Base-by-base conservation (phyloP, 2,113 vertebrate species). In the Nycticorax nycticorax region DNA sequence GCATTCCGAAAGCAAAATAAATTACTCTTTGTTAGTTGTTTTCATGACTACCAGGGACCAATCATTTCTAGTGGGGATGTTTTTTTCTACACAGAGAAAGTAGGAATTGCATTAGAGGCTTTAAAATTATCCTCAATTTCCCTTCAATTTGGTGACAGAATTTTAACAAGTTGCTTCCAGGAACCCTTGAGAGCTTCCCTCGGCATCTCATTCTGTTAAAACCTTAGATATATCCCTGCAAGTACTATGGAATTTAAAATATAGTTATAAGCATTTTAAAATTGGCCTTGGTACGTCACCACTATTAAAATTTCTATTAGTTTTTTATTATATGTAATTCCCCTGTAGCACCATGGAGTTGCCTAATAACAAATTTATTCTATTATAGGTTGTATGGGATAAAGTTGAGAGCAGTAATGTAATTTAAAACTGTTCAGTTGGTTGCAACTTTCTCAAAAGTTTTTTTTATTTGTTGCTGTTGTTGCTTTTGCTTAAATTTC, bases 81-180 rank as follows among this genome's bases (percentile, higher is more conserved):
- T 56, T 90, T 89, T 85, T 85, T 43, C 85, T 73, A 62, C 30
- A 26, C 26, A 50, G 82, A 92, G 28, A 81, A 89, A 83, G 63
- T 27, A 94, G 23, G 35, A 92, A 83, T 95, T 90, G 41, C 35
- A 47, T 88, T 85, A 94, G 21, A 85, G n/a, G 62, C 32, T 95
- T 94, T 77, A 88, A 93, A 95, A 92, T 94, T 88, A 88, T 95
- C 75, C 88, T 89, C 57, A 92, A 92, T 96, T 95, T 92, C 67
- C 32, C 75, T 92, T 96, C 92, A 93, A 16, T 94, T 96, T 96
- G 45, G 57, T 79, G 89, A 73, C 71, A 94, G 87, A 94, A 96
- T 93, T 95, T 95, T 96, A 97, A 93, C 85, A 94, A 95, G 84
- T 92, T 76, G 71, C 88, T 96, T 90, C 96, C 53, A 94, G 92